Conservation (phyloP, 2,113 vertebrate genomes). For the Myanophis thanlyinensis region DNA sequence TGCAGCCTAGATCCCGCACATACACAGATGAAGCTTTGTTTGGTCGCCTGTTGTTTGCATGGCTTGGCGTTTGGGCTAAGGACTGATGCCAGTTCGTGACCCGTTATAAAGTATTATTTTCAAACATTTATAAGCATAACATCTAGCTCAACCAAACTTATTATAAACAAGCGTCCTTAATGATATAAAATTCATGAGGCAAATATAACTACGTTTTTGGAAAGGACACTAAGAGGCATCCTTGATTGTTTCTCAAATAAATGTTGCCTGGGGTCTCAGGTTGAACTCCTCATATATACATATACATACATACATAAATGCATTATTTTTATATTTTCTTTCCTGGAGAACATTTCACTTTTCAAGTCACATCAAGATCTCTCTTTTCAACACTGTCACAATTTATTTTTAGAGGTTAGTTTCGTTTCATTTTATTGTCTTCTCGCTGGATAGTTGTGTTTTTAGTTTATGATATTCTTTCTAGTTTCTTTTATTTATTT, state of each 20-base stretch:
- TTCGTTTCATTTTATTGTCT: not conserved
- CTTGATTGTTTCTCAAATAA: not conserved
- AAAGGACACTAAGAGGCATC: not conserved
- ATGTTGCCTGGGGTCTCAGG: not conserved
- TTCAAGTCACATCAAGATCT: not conserved
- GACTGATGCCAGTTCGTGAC: not conserved
- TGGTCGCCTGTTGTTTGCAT: not conserved
- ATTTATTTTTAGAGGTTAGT: not conserved
- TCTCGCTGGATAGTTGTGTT: not conserved
- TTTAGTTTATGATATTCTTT: not conserved
- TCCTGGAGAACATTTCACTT: not conserved
- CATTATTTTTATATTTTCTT: not conserved
- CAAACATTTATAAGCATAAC: not conserved
- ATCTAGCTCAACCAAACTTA: not conserved
- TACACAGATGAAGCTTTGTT: not conserved
- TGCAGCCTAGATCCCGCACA: not conserved
- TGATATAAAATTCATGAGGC: not conserved
- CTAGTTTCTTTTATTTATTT: not conserved
- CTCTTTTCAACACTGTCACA: not conserved
- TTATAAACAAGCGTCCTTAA: not conserved
- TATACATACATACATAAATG: too few species aligned
- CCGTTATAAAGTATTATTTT: not conserved
- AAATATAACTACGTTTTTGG: fast-evolving
- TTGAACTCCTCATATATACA: not conserved
- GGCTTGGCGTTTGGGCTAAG: not conserved